Conservation (phyloP, 2,113 vertebrate genomes). For the Megaptera novaeangliae region DNA sequence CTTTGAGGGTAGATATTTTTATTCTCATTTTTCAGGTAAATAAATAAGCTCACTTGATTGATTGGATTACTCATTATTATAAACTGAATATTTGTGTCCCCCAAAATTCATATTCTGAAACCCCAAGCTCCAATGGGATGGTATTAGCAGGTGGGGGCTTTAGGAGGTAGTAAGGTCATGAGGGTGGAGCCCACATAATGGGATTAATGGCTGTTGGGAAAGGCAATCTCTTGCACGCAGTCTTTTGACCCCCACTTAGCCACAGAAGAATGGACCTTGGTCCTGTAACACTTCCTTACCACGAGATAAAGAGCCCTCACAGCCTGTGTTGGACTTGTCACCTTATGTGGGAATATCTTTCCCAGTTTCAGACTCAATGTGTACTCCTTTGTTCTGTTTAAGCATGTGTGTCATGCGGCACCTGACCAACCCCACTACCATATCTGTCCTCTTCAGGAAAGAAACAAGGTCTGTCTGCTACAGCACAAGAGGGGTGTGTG, state of each 20-base stretch:
- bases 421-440: too few relatives aligned
- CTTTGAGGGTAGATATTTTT: background rate
- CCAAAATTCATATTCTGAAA: background rate
- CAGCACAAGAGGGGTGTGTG: background rate
- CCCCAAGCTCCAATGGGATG: background rate
- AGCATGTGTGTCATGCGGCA: accelerated
- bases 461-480: background rate
- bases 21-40: background rate
- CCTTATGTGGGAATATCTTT: background rate
- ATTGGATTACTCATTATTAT: background rate
- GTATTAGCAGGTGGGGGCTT: background rate
- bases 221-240: background rate
- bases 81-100: background rate
- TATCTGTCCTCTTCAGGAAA: too few relatives aligned
- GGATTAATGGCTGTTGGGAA: background rate
- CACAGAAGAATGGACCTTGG: background rate
- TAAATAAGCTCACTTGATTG: background rate
- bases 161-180: background rate
- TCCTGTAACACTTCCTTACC: background rate
- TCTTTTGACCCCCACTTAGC: background rate
- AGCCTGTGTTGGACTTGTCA: background rate
- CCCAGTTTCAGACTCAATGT: background rate
- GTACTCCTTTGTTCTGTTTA: background rate
- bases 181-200: background rate
- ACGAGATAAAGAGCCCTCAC: background rate